Evolutionary conservation across 2,888 invertebrate species (phyloP).

Genomic region (Sympetrum striolatum): DNA sequence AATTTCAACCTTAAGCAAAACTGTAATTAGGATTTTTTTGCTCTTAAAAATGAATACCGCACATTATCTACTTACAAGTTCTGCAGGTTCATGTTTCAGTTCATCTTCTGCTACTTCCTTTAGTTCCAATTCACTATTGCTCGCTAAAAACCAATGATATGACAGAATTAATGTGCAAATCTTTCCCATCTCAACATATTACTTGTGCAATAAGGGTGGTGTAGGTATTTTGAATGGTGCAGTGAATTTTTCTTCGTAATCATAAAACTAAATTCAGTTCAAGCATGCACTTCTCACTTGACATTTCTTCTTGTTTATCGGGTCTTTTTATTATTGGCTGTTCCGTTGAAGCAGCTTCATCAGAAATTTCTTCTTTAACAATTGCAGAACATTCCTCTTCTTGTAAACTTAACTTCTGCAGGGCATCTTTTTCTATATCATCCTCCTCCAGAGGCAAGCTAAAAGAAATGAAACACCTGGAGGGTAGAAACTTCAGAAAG

Average conservation of each 20-base stretch:
- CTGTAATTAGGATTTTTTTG: not conserved
- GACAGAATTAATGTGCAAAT: not conserved
- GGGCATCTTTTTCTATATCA: not conserved
- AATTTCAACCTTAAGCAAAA: conserved; percentile 66
- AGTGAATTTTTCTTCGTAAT: not conserved
- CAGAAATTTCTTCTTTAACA: not conserved
- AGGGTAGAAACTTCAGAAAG: no score
- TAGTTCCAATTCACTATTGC: not conserved
- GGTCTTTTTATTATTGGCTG: not conserved
- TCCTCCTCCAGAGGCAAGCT: not conserved
- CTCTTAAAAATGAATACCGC: not conserved
- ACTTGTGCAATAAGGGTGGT: not conserved
- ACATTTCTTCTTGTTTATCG: not conserved
- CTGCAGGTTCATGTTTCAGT: not conserved
- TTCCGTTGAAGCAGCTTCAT: not conserved
- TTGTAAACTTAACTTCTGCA: not conserved
- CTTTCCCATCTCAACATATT: not conserved
- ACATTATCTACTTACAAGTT: not conserved
- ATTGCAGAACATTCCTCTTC: not conserved
- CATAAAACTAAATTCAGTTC: not conserved
- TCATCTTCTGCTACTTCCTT: not conserved
- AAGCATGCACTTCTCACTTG: not conserved
- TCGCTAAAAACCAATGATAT: not conserved
- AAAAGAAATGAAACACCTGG: not conserved
- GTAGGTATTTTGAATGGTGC: not conserved